Conservation (phyloP, 1,140 invertebrate species). For the Cotesia chilonis region DNA sequence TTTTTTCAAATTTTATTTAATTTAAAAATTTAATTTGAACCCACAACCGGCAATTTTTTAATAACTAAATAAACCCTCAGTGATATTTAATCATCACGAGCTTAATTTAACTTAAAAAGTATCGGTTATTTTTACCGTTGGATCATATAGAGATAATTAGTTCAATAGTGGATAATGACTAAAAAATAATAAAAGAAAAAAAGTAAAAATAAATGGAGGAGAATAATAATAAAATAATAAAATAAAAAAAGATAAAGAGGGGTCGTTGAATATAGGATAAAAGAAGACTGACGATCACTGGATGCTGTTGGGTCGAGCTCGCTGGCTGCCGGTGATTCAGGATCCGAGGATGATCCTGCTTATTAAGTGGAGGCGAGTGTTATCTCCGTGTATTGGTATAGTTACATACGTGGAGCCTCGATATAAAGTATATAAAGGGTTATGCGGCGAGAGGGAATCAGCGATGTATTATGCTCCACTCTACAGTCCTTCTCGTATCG, state of each 20-base stretch:
- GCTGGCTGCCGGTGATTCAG: conserved; percentile 49
- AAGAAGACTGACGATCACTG: conserved; percentile 17
- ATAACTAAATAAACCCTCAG: no score
- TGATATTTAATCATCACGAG: background rate
- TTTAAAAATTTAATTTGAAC: background rate
- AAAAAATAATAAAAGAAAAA: no score
- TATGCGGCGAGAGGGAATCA: conserved; percentile 41
- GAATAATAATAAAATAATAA: background rate
- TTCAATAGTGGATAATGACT: no score
- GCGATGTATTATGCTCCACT: conserved; percentile 57
- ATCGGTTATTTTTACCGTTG: no score
- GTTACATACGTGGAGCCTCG: conserved; percentile 36
- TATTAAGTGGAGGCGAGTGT: conserved; percentile 66
- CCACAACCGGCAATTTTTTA: no score
- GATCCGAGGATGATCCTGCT: conserved; percentile 59
- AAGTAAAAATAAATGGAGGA: no score
- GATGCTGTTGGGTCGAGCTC: conserved; percentile 9
- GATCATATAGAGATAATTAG: no score
- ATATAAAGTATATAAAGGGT: conserved; percentile 29
- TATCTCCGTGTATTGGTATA: conserved; percentile 38
- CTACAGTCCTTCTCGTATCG: conserved; percentile 42
- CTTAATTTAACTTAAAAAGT: background rate
- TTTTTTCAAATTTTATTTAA: no score
- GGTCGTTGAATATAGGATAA: conserved; percentile 8
- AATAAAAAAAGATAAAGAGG: background rate